These are phyloP conservation scores for Spodoptera litura DNA, from an alignment of 1,140 invertebrate genomes.

Conservation along the genomic window DNA sequence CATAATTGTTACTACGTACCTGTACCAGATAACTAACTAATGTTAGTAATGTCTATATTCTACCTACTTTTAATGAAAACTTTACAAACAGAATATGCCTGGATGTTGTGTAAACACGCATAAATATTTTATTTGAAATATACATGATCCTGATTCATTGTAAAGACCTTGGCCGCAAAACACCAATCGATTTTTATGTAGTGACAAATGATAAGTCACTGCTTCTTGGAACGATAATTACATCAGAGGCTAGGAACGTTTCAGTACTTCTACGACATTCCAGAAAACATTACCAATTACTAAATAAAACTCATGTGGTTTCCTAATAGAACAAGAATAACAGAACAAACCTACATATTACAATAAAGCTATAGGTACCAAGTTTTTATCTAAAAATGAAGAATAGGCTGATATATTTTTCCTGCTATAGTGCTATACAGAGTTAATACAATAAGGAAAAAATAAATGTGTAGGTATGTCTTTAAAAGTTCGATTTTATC, in stretches of 20 bases:
- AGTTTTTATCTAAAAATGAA: too few relatives aligned
- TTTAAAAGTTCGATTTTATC: slow-evolving; percentile 14
- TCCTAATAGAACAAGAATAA: too few relatives aligned
- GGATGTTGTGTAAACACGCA: too few relatives aligned
- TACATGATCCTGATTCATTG: slow-evolving; percentile 42
- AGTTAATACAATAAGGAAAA: slow-evolving; percentile 20
- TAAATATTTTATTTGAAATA: not conserved
- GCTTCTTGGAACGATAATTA: slow-evolving; percentile 46
- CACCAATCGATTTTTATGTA: slow-evolving; percentile 39
- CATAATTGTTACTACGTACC: too few relatives aligned
- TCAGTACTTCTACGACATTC: slow-evolving; percentile 1
- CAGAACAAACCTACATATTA: too few relatives aligned
- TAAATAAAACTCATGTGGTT: too few relatives aligned
- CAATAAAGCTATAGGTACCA: too few relatives aligned
- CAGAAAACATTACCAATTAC: not conserved
- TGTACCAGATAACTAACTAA: too few relatives aligned
- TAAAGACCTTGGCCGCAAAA: slow-evolving; percentile 32
- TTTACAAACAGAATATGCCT: too few relatives aligned
- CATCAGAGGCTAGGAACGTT: slow-evolving; percentile 12
- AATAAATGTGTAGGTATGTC: not conserved
- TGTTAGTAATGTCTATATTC: too few relatives aligned
- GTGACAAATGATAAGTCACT: slow-evolving; percentile 18
- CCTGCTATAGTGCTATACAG: too few relatives aligned
- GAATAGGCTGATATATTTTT: not conserved
- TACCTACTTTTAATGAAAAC: too few relatives aligned